Percentiles rank a stretch among this genome's conserved stretches.
Conservation (phyloP, 2,888 invertebrate species). For the Hyposoter didymator region DNA sequence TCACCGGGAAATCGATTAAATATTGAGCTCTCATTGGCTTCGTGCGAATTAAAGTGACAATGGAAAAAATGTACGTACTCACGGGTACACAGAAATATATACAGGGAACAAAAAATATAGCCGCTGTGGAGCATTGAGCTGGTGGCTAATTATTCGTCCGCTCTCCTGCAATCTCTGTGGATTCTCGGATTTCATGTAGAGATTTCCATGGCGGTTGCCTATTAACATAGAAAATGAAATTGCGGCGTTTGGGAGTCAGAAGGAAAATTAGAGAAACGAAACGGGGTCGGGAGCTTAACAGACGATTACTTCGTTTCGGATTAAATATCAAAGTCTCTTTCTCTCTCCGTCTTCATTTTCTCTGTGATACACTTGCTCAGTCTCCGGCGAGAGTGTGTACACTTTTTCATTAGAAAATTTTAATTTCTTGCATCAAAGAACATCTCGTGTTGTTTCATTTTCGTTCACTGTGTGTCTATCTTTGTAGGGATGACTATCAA, state of each 20-base stretch:
- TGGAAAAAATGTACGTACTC: constrained; percentile 8
- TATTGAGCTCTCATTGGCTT: constrained; percentile 28
- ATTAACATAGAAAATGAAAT: constrained; percentile 73
- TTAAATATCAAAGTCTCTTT: constrained; percentile 45
- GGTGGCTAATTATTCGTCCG: constrained; percentile 66
- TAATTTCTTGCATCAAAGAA: constrained; percentile 15
- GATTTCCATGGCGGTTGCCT: constrained; percentile 57
- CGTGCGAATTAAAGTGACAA: constrained; percentile 45
- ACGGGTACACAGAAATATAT: constrained; percentile 13
- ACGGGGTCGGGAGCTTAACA: constrained; percentile 63
- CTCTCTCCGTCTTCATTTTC: constrained; percentile 3
- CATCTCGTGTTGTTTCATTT: background rate
- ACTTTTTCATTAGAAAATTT: constrained; percentile 3
- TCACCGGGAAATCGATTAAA: constrained; percentile 36
- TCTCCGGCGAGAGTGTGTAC: background rate
- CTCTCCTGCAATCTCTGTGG: constrained; percentile 33
- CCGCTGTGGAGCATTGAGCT: constrained; percentile 6
- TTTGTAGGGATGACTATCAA: background rate
- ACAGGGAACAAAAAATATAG: background rate
- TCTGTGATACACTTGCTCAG: background rate
- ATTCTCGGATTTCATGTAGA: constrained; percentile 29
- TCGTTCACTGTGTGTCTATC: background rate
- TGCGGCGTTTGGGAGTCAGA: constrained; percentile 48
- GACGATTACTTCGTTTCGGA: constrained; percentile 68
- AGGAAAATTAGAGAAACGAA: constrained; percentile 69